Base-by-base conservation (phyloP, 2,113 vertebrate species). In the Puffinus mauretanicus region DNA sequence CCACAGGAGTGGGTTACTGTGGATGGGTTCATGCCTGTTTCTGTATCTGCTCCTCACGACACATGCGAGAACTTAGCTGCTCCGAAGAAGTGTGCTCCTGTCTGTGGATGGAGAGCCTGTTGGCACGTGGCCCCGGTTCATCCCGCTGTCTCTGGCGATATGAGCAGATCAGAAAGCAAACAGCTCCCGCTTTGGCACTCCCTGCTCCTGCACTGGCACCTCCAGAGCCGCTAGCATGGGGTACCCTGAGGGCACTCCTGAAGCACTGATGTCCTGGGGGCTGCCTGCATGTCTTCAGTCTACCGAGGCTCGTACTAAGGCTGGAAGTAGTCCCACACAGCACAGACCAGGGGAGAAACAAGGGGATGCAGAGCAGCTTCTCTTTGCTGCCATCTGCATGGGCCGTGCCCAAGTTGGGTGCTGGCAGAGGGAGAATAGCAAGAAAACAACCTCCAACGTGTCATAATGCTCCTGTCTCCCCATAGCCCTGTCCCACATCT, bases 11-110 rank as follows among this genome's bases (percentile, higher is more conserved):
- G 19, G 7, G 30, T 80, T 88, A n/a, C 36, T 61, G 14, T 69
- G 75, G 38, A 10, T 91, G 20, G 27, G 11, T 64, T 90, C 29
- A 19, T 54, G 24, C 14, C 15, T 77, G 8, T 61, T 85, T 82
- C 70, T 61, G 19, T 40, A n/a, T 80, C 21, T 76, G 30, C 11
- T 88, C 38, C 32, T 80, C 58, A 49, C 0, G 3, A 52, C 13
- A 60, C 8, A 4, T 30, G n/a, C 0, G 2, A 80, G 58, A 88
- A 80, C 8, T 44, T n/a, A n/a, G 49, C 16, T 0, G 2, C 24
- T 86, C 64, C 0, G 6, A 77, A 69, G 62, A n/a, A 0, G 0
- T 8, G 36, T 49, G 17, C 34, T 83, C 15, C 40, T 70, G 24
- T 51, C 62, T 65, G 20, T 51, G 30, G 30, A 30, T 27, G 44